Evolutionary conservation across 2,888 invertebrate genomes (phyloP), one percentile per base, ranked within the genome.

Genomic region (Heliconius erato): DNA sequence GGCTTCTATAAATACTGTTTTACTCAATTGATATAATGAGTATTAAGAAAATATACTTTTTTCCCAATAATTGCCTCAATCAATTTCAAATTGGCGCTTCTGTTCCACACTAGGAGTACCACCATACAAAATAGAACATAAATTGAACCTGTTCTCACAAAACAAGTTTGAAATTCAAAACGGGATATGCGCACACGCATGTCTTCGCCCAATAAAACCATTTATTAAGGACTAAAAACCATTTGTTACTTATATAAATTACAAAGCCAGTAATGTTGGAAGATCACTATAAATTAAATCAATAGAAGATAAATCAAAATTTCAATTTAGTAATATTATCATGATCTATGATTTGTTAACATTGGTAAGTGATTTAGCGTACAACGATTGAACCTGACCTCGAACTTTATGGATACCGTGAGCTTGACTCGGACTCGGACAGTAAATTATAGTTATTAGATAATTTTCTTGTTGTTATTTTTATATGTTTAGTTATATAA

Each of bases 121-220:
- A 12, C 72, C 12, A 16, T 6, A 78, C 78, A 78, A 44, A 78
- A 44, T 19, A 78, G 23, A 78, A 28, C 2, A 78, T 23, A 35
- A 78, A 32, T n/a, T 44, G 65, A 68, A 71, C 40, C 32, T 65
- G 72, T 69, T 81, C 69, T 28, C 5, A 71, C 65, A n/a, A 68
- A 76, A 79, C 74, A 49, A 28, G 82, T 79, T 82, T n/a, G 49
- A 71, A 76, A 76, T 79, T 78, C 68, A 76, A 79, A 83, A 82
- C 82, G 23, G 74, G 74, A 79, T 40, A 74, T 54, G 79, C 81
- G 68, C 65, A 54, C 26, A 72, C 71, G 44, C 83, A 49, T 82
- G 84, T 85, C 83, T 63, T 80, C 86, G 86, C 87, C 86, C 85
- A 87, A 79, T 80, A 72, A 82, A 79, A 76, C 83, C 81, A 86